Percentiles rank a stretch among this genome's conserved stretches.
phyloP scores from a whole-genome alignment of 2,888 invertebrate genomes.

The Eristalis pertinax region DNA sequence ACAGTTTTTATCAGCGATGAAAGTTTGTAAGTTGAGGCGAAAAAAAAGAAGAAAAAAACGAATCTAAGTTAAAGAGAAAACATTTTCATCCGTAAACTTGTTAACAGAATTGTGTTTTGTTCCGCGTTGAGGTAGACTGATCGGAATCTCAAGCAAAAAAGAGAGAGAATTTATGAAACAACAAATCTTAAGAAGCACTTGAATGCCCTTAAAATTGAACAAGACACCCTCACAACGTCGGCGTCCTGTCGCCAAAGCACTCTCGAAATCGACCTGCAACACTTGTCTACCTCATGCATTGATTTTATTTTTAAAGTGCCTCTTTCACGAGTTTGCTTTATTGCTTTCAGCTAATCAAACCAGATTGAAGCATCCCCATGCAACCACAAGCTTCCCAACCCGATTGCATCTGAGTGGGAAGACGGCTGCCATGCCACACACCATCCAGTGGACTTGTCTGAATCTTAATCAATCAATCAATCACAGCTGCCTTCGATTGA shows the following conservation, averaged over 20 bases:
- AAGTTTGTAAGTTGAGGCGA: too few relatives aligned
- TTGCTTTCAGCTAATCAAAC: not conserved
- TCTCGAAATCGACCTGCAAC: not conserved
- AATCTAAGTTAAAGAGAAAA: too few relatives aligned
- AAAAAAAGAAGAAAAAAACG: too few relatives aligned
- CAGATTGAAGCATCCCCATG: not conserved
- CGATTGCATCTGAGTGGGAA: not conserved
- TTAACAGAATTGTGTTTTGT: too few relatives aligned
- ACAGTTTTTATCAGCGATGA: too few relatives aligned
- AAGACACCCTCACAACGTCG: not conserved
- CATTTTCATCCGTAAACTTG: too few relatives aligned
- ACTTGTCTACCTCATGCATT: not conserved
- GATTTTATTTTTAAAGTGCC: not conserved
- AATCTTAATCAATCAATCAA: not conserved
- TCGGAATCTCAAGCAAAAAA: too few relatives aligned
- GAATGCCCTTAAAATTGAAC: not conserved
- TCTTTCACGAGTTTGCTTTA: not conserved
- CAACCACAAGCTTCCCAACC: not conserved
- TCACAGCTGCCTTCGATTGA: not conserved
- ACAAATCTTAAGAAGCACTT: not conserved
- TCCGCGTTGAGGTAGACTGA: too few relatives aligned
- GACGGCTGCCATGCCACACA: not conserved
- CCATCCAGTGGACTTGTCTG: not conserved
- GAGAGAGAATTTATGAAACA: too few relatives aligned
- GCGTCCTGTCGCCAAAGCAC: not conserved